Base-by-base conservation (phyloP, 2,797 vertebrate genomes). In the Furcifer pardalis region DNA sequence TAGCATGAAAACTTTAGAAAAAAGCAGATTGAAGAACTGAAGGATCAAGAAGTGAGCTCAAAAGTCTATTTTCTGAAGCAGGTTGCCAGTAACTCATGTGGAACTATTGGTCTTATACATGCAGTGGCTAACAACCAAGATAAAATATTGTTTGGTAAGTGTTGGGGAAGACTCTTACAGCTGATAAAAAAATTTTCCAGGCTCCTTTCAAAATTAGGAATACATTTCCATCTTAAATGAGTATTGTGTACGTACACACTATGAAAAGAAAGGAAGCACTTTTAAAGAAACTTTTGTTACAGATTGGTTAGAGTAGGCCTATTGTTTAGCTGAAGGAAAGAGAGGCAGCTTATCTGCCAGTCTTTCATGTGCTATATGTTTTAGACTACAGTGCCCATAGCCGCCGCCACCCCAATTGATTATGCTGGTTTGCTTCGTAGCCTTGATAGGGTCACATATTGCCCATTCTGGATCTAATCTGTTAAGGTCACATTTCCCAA, bases 11-110 rank as follows among this genome's bases (percentile, higher is more conserved):
- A 96, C 83, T 98, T 98, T 94, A 97, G 98, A 86, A 93, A 97
- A 91, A 96, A 97, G 82, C 98, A 99, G 94, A 95, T 95, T 2
- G 97, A 96, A 87, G 96, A 97, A 83, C 94, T 98, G 84, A 96
- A 95, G 59, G 95, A 90, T 6, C 95, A 96, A 82, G 94, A 96
- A 84, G 86, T 95, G 21, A 95, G 92, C 66, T 90, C 97, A n/a
- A 96, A 96, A 40, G 94, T 98, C 23, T 99, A 99, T 94, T 99
- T 99, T 93, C 90, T 99, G 95, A 98, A 97, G 93, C 99, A 99
- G 96, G 97, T 97, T 0, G 96, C 97, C 10, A 96, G 94, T 66
- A 99, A 99, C 95, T 98, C 98, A 6, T 99, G 99, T 81, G 99
- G 98, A 8, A 99, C 98, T n/a, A 94, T 99, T 3, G 98, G 97